Percentiles rank a stretch among this genome's conserved stretches.
phyloP scores from a whole-genome alignment of 2,888 invertebrate species.

The Chrysomela aeneicollis region DNA sequence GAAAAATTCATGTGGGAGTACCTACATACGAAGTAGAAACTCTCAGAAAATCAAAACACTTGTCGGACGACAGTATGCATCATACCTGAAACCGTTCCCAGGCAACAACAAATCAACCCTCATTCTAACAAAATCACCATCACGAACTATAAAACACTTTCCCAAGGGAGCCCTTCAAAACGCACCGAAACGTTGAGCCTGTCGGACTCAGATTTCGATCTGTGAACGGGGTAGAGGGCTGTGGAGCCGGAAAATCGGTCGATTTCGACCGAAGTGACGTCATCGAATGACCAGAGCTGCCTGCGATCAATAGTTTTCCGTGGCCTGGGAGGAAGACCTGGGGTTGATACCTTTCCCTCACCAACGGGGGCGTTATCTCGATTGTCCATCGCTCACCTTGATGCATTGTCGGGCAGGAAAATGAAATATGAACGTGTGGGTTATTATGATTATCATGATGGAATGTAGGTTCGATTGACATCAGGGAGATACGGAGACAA shows the following conservation, averaged over 20 bases:
- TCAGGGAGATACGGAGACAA: background rate
- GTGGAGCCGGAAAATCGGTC: slow-evolving; percentile 48
- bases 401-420: slow-evolving; percentile 29
- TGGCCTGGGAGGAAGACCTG: slow-evolving; percentile 20
- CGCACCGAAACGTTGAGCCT: slow-evolving; percentile 32
- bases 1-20: too few relatives aligned
- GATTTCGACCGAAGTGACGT: slow-evolving; percentile 60
- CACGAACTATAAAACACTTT: slow-evolving; percentile 17
- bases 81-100: slow-evolving; percentile 33
- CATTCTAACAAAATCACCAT: slow-evolving; percentile 23
- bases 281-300: slow-evolving; percentile 56
- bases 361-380: slow-evolving; percentile 36
- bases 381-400: slow-evolving; percentile 32
- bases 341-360: slow-evolving; percentile 33
- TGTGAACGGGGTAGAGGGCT: slow-evolving; percentile 42
- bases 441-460: background rate
- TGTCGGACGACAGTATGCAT: slow-evolving; percentile 17
- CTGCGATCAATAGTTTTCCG: slow-evolving; percentile 60
- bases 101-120: slow-evolving; percentile 36
- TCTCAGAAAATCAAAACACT: slow-evolving; percentile 9
- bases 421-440: slow-evolving; percentile 27
- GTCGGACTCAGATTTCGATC: slow-evolving; percentile 44
- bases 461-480: background rate
- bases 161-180: slow-evolving; percentile 24
- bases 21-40: too few relatives aligned